These are phyloP conservation scores for Ctenoplectra terminalis DNA, from an alignment of 1,140 invertebrate genomes.

Conservation along the genomic window DNA sequence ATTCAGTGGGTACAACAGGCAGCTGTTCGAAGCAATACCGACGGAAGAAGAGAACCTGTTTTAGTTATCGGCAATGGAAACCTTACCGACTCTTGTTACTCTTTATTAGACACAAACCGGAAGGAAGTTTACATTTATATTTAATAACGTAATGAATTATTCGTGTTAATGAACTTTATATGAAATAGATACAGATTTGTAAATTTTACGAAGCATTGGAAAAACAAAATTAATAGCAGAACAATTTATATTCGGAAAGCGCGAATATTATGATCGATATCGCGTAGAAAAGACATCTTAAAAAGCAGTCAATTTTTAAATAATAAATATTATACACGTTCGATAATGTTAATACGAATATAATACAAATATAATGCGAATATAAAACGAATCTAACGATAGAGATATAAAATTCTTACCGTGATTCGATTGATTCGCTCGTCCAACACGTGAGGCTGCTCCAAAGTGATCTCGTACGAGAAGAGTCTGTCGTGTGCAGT, in stretches of 20 bases:
- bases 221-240: too few species aligned
- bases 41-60: neutral
- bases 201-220: too few species aligned
- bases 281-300: too few species aligned
- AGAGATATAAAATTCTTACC: slow-evolving; percentile 76
- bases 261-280: too few species aligned
- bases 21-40: neutral
- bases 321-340: too few species aligned
- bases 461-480: slow-evolving; percentile 76
- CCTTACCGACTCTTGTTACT: slow-evolving; percentile 3
- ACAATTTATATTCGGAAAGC: too few species aligned
- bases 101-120: neutral
- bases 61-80: neutral
- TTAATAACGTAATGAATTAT: too few species aligned
- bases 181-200: too few species aligned
- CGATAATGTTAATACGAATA: too few species aligned
- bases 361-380: neutral
- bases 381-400: neutral
- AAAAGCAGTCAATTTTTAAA: too few species aligned
- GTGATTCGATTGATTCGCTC: slow-evolving; percentile 82
- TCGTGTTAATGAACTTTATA: too few species aligned
- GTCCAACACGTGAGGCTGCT: slow-evolving; percentile 81
- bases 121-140: neutral
- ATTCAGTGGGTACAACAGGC: neutral
- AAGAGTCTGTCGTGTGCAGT: slow-evolving; percentile 75